Conservation (phyloP, 1,140 invertebrate genomes). For the Drosophila pallidifrons region DNA sequence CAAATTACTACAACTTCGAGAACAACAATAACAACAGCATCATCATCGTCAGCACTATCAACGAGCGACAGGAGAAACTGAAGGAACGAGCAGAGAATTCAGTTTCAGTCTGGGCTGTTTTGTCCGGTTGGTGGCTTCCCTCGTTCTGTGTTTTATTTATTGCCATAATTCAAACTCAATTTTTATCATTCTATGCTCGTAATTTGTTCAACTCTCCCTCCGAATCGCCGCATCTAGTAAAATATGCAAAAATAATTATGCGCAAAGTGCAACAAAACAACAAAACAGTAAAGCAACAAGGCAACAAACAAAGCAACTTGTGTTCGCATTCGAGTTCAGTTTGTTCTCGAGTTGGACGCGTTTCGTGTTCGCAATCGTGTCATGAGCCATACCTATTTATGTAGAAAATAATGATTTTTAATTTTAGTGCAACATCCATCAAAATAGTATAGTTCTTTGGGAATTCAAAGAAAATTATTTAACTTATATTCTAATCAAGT, state of each 20-base stretch:
- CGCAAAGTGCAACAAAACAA: conserved; percentile 73
- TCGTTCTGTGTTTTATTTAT: conserved; percentile 62
- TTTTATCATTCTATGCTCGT: conserved; percentile 72
- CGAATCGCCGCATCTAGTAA: conserved; percentile 39
- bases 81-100: not conserved
- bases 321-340: conserved; percentile 3
- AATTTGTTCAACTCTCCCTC: conserved; percentile 53
- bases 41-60: not conserved
- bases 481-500: too few species aligned
- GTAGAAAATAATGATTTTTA: too few species aligned
- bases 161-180: conserved; percentile 81
- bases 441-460: too few species aligned
- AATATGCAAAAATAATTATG: conserved; percentile 84
- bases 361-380: not conserved
- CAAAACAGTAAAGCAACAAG: conserved; percentile 57
- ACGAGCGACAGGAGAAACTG: not conserved
- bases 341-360: not conserved
- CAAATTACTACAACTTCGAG: conserved; percentile 31
- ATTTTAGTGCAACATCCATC: too few species aligned
- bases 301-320: conserved; percentile 26
- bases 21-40: conserved; percentile 1
- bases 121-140: conserved; percentile 5
- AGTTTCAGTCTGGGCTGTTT: conserved; percentile 22
- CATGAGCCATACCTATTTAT: not conserved
- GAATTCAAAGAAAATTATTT: too few species aligned